phyloP scores from a whole-genome alignment of 2,888 invertebrate genomes.

The Tetranychus piercei region DNA sequence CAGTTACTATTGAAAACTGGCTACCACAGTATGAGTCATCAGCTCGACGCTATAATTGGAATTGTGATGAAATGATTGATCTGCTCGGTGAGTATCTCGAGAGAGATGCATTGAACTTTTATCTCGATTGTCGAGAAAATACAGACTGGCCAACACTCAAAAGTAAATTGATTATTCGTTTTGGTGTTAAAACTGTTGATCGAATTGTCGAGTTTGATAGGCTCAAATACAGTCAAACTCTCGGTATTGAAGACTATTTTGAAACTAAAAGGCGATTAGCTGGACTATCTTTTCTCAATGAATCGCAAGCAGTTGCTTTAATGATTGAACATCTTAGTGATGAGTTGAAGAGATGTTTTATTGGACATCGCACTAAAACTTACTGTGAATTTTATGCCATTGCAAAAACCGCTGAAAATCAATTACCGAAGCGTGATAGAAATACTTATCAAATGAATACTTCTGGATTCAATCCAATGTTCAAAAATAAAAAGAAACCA shows the following conservation, averaged over 20 bases:
- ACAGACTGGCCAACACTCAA: not conserved
- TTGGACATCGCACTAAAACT: slow-evolving; percentile 6
- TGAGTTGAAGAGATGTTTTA: slow-evolving; percentile 1
- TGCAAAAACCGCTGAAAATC: slow-evolving; percentile 10
- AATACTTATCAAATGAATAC: too few species aligned
- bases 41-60: slow-evolving; percentile 2
- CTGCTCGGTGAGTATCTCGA: slow-evolving; percentile 15
- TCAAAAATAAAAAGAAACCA: too few species aligned
- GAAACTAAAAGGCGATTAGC: slow-evolving; percentile 11
- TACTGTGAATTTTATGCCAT: slow-evolving; percentile 12
- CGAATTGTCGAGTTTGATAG: slow-evolving; percentile 12
- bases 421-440: too few species aligned
- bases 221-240: slow-evolving; percentile 1
- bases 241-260: slow-evolving; percentile 12
- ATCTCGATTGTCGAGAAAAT: not conserved
- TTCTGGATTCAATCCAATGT: too few species aligned
- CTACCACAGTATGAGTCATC: slow-evolving; percentile 9
- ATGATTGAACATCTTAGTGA: slow-evolving; percentile 11
- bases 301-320: slow-evolving; percentile 9
- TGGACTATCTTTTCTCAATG: not conserved
- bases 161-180: not conserved
- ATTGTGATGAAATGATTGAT: not conserved
- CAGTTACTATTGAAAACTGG: too few species aligned
- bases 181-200: slow-evolving; percentile 9
- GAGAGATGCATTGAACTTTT: slow-evolving; percentile 12